These are phyloP conservation scores for Colletes gigas DNA, from an alignment of 1,140 invertebrate species.

Conservation along the genomic window DNA sequence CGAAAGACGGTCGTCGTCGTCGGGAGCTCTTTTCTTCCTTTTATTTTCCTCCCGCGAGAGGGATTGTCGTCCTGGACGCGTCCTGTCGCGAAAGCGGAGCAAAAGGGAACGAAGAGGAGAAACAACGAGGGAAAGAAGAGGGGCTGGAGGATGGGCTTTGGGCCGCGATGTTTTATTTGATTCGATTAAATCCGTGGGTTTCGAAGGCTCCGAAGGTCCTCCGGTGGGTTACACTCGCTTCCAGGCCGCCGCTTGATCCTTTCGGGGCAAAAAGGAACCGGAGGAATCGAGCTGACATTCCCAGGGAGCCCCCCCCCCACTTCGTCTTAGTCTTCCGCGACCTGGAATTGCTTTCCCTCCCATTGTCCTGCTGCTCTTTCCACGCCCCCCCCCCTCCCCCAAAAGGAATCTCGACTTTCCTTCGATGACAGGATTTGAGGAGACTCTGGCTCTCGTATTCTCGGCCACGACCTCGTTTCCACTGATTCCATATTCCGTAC, in stretches of 20 bases:
- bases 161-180: conserved; percentile 38
- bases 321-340: background rate
- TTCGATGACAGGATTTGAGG: background rate
- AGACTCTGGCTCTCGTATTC: conserved; percentile 21
- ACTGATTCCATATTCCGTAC: conserved; percentile 9
- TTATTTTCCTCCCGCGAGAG: background rate
- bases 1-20: conserved; percentile 19
- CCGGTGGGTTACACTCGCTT: conserved; percentile 25
- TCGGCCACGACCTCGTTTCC: background rate
- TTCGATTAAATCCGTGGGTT: conserved; percentile 49
- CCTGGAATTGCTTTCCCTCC: conserved; percentile 32
- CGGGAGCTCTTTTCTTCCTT: background rate
- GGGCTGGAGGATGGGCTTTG: conserved; percentile 27
- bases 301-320: conserved; percentile 19
- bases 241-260: conserved; percentile 12
- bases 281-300: conserved; percentile 46
- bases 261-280: conserved; percentile 24
- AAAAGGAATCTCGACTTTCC: too few species aligned
- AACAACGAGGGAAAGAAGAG: background rate
- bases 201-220: background rate
- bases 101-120: background rate
- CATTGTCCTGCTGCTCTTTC: conserved; percentile 44
- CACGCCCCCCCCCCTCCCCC: background rate
- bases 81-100: conserved; percentile 12
- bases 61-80: background rate